Evolutionary conservation across 2,113 vertebrate genomes (phyloP).

Genomic region (Salvator merianae): DNA sequence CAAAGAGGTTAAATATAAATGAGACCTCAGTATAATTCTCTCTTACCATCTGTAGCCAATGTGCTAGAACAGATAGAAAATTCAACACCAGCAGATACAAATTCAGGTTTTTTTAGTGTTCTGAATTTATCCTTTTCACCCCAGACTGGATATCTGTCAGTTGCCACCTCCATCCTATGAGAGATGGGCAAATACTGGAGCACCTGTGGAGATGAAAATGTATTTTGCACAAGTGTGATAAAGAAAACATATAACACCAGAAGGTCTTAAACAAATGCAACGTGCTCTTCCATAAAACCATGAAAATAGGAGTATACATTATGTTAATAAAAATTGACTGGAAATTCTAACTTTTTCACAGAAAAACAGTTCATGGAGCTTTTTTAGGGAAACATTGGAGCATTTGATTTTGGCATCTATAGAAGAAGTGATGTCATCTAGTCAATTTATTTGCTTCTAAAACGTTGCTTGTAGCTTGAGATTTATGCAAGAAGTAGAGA

Average conservation of each 20-base stretch:
- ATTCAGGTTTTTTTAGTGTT: constrained; percentile 17
- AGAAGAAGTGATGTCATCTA: too few species aligned
- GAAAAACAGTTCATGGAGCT: background rate
- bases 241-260: background rate
- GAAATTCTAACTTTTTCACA: background rate
- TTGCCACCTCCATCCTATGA: constrained; percentile 55
- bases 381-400: background rate
- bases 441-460: background rate
- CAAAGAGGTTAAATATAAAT: background rate
- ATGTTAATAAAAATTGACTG: background rate
- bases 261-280: background rate
- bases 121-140: constrained; percentile 36
- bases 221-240: background rate
- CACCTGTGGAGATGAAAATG: constrained; percentile 56
- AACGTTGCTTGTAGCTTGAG: background rate
- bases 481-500: background rate
- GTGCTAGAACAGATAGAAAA: background rate
- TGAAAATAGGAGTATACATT: background rate
- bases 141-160: constrained; percentile 20
- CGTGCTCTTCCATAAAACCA: background rate
- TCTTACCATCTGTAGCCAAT: constrained; percentile 47
- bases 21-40: background rate
- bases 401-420: too few species aligned
- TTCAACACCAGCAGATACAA: constrained; percentile 21
- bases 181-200: constrained; percentile 76